Evolutionary conservation across 2,113 vertebrate species (phyloP).

Genomic region (Aptenodytes patagonicus): DNA sequence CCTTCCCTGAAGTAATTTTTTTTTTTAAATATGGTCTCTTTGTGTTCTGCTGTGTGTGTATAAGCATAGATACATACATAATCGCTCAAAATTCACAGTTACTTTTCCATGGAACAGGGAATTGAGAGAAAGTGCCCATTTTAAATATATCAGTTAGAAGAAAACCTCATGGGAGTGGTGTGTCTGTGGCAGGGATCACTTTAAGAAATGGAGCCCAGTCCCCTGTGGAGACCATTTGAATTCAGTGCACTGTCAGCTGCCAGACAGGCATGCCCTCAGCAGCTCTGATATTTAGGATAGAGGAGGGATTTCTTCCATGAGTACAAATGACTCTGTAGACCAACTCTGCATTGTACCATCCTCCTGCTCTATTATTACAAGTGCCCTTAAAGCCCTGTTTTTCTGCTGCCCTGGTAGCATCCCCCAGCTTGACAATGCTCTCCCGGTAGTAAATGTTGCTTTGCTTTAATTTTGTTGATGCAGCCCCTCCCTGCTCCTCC

Average conservation of each 20-base stretch:
- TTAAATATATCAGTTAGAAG: neutral
- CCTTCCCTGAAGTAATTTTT: neutral
- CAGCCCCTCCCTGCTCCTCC: neutral
- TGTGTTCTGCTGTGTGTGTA: neutral
- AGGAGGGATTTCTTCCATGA: neutral
- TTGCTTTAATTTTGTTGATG: neutral
- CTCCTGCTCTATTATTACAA: neutral
- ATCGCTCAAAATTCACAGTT: neutral
- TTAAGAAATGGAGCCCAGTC: neutral
- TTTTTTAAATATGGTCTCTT: neutral
- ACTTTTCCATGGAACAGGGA: neutral
- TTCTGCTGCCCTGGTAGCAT: neutral
- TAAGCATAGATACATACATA: neutral
- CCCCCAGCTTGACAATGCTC: neutral
- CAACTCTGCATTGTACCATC: neutral
- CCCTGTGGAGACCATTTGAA: neutral
- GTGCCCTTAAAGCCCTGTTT: neutral
- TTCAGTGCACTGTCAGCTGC: neutral
- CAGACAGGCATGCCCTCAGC: neutral
- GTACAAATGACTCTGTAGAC: neutral
- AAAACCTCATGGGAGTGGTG: neutral
- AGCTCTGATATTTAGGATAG: neutral
- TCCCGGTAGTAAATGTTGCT: neutral
- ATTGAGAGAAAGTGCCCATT: neutral
- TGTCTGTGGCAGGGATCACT: neutral